Evolutionary conservation across 2,797 vertebrate species (phyloP), one percentile per base, ranked within the genome.

Genomic region (Sitta carolinensis): DNA sequence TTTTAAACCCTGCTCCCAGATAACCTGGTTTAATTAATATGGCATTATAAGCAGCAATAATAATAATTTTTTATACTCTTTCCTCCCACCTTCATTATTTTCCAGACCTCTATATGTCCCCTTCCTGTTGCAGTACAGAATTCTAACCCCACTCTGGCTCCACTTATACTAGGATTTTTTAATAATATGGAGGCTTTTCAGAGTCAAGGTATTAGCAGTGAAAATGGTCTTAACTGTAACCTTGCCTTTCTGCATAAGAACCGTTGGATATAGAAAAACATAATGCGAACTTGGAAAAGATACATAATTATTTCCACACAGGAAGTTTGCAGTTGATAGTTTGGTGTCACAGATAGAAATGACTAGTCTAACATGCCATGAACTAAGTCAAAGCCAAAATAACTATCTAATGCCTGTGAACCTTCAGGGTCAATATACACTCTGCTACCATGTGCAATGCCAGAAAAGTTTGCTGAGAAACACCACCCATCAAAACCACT

Each of bases 241-340:
- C 36, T 75, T 85, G 89, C 89, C 78, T 74, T 76, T 81, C 72
- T 88, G 82, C 12, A 1, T 52, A 73, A 86, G 50, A 93, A 79
- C 63, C 54, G 27, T 13, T 88, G 74, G 70, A 67, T 81, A 84
- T 79, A 34, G 51, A 89, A 90, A 34, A 47, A 82, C 38, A 36
- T 68, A 80, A 84, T 27, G 67, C 10, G 11, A 52, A 40, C 90
- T 92, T 7, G 2, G 81, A 90, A 89, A 92, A 97, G 43, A 93
- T 80, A 78, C 61, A 72, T 87, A 93, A 92, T 84, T 95, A 70
- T 95, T 95, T 97, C 90, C 94, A 95, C 75, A 94, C 94, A 96
- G 94, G 94, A 96, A 96, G 87, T 78, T 38, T 81, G 82, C 76
- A 92, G 62, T 73, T 91, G 94, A 97, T 93, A 97, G 87, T 89